Percentiles rank a stretch among this genome's conserved stretches.
phyloP scores from a whole-genome alignment of 2,113 vertebrate species.

The Carlito syrichta region DNA sequence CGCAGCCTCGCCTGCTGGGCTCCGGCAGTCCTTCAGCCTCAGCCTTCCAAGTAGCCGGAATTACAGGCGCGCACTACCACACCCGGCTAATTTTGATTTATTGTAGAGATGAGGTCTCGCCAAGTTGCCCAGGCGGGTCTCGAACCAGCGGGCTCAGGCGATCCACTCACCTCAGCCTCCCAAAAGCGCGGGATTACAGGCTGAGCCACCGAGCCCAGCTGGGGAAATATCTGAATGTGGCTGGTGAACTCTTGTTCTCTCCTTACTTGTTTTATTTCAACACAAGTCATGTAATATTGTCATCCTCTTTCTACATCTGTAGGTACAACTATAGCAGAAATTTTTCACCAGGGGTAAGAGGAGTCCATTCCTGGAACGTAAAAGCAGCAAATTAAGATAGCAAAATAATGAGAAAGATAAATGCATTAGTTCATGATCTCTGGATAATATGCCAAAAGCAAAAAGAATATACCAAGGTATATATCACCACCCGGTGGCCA shows the following conservation, averaged over 20 bases:
- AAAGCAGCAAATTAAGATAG: not conserved
- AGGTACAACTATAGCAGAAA: not conserved
- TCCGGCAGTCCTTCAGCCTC: no score
- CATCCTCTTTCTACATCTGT: not conserved
- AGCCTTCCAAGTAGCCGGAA: no score
- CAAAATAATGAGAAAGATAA: not conserved
- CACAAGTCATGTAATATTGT: not conserved
- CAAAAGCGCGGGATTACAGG: no score
- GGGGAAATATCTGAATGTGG: no score
- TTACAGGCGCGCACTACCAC: no score
- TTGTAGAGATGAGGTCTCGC: no score
- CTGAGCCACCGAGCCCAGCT: no score
- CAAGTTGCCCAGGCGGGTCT: no score
- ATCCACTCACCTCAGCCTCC: no score
- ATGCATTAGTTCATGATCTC: not conserved
- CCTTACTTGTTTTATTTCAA: not conserved
- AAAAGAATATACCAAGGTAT: not conserved
- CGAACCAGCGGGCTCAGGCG: no score
- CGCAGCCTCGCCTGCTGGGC: no score
- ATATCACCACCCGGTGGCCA: slow-evolving; percentile 57
- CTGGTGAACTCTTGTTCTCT: not conserved
- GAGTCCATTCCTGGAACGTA: not conserved
- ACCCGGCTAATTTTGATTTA: no score
- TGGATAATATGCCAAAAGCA: not conserved
- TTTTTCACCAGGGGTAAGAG: not conserved